A percentile compares a stretch with the other conserved stretches of the same genome.
phyloP scores from a whole-genome alignment of 2,113 vertebrate genomes.

The Rhea pennata region DNA sequence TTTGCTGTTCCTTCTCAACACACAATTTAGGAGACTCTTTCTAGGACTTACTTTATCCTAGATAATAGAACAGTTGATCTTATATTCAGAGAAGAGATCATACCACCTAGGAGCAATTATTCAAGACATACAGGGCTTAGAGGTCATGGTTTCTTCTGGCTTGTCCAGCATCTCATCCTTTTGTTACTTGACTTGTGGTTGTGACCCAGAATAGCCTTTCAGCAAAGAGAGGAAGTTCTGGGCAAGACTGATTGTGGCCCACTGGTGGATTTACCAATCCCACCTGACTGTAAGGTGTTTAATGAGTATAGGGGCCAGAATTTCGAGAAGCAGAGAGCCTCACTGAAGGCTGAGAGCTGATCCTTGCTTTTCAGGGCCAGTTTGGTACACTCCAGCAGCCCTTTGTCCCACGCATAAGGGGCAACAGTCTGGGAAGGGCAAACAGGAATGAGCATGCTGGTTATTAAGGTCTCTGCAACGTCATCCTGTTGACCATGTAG shows the following conservation, averaged over 20 bases:
- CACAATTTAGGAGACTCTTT: background rate
- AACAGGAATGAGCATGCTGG: background rate
- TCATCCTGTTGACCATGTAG: accelerated
- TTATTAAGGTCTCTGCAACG: background rate
- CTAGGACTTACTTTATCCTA: background rate
- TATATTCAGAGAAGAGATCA: background rate
- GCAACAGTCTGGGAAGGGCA: background rate
- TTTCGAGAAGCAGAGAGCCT: background rate
- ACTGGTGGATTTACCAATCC: background rate
- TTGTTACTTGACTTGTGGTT: background rate
- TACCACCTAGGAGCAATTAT: background rate
- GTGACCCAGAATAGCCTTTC: background rate
- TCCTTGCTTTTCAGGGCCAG: background rate
- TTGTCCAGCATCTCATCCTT: background rate
- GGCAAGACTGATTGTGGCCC: background rate
- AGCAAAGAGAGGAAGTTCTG: background rate
- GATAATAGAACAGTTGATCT: background rate
- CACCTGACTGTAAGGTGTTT: accelerated
- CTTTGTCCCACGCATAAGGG: background rate
- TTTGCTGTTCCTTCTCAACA: background rate
- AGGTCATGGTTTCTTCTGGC: background rate
- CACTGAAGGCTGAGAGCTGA: background rate
- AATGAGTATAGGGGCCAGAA: background rate
- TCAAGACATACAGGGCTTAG: background rate
- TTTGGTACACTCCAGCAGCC: background rate